Conservation (phyloP, 1,140 invertebrate species). For the Pogonognathellus flavescens region DNA sequence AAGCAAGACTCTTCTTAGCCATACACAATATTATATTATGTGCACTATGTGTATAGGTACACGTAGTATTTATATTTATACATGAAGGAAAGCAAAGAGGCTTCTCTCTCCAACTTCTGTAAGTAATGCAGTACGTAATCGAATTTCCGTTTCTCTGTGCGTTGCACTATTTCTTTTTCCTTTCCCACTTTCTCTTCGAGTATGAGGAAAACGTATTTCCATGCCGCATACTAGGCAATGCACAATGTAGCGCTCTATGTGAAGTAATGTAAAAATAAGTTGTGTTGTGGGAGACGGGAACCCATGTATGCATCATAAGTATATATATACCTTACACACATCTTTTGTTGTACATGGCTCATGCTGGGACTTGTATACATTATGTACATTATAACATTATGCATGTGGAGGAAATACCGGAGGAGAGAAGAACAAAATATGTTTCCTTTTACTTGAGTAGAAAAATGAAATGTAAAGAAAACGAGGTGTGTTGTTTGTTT, state of each 20-base stretch:
- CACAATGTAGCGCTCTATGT: background rate
- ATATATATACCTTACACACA: background rate
- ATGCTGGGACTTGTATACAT: slow-evolving; percentile 30
- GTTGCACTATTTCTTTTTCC: slow-evolving; percentile 17
- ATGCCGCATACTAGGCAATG: background rate
- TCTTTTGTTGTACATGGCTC: slow-evolving; percentile 26
- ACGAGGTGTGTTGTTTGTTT: background rate
- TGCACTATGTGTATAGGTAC: background rate
- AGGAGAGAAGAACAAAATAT: background rate
- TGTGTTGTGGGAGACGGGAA: background rate
- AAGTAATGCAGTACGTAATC: slow-evolving; percentile 44
- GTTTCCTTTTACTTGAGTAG: background rate
- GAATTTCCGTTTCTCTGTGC: slow-evolving; percentile 33
- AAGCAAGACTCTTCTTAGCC: background rate
- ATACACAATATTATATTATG: background rate
- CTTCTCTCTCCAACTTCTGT: slow-evolving; percentile 36
- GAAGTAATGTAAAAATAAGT: slow-evolving; percentile 26
- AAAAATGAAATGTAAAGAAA: background rate
- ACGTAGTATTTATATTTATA: slow-evolving; percentile 14
- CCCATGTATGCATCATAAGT: background rate
- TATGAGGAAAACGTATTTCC: background rate
- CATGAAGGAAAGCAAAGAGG: background rate
- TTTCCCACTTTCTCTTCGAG: background rate
- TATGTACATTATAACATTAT: slow-evolving; percentile 17
- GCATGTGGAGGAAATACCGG: background rate